Base-by-base conservation (phyloP, 2,797 vertebrate genomes). In the Spea hammondii region DNA sequence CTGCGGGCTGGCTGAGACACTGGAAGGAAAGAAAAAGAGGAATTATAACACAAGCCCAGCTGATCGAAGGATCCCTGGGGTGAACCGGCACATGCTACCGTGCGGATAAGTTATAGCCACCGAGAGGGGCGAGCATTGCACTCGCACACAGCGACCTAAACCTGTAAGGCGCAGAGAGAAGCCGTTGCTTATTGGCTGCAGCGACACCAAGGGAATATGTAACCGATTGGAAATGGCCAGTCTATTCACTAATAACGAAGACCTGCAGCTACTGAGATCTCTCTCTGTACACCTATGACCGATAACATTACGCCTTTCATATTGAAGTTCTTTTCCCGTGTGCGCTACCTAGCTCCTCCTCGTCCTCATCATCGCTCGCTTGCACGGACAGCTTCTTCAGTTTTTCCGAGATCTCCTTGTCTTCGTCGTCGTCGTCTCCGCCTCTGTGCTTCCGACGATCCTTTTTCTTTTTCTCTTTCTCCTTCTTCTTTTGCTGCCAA, bases 321-420 rank as follows among this genome's bases (percentile, higher is more conserved):
- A 13, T 13, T 5, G 55, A 57, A 57, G 12, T 1, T 11, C 8
- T 13, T 57, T 10, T 13, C 55, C 55, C 12, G 55, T 57, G 55
- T 57, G 1, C 5, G 7, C 4, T 46, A 54, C 13, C 44, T 4
- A 3, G 12, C 6, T 73, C 82, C 1, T 93, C 94, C 2, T 93
- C 94, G 1, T 95, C 95, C 1, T 94, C 88, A 5, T 93, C 94
- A 10, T 96, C 95, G 4, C 93, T 95, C 17, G 88, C 88, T 4
- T 93, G 93, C 0, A 95, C 92, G 0, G 95, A 95, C 1, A 97
- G 91, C 80, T 94, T 94, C 79, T 94, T 94, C 60, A 98, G 88
- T 11, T 89, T 92, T 83, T 94, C 83, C 85, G 91, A 92, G 13
- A 96, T 91, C 6, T 92, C 90, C n/a, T 91, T 91, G 3, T 95